phyloP scores from a whole-genome alignment of 1,140 invertebrate species.

The Lepidostoma basale region DNA sequence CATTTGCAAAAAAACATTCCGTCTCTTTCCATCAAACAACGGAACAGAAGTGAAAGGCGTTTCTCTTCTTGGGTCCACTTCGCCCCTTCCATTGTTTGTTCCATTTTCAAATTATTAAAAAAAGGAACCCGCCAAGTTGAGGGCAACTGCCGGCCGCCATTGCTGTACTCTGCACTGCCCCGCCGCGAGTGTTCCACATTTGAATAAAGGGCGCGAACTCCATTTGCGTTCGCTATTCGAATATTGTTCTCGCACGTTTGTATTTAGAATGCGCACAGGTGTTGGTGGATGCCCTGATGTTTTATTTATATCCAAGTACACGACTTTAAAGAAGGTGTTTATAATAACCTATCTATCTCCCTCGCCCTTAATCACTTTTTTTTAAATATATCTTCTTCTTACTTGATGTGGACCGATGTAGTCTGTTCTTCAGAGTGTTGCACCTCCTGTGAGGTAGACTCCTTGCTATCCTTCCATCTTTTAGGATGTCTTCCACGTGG shows the following conservation, averaged over 20 bases:
- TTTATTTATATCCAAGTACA: background rate
- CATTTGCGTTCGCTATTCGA: slow-evolving; percentile 6
- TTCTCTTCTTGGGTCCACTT: background rate
- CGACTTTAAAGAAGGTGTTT: background rate
- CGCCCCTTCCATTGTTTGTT: slow-evolving; percentile 8
- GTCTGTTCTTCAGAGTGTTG: no score
- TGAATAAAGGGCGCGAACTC: slow-evolving; percentile 18
- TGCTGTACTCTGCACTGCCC: background rate
- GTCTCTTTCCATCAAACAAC: slow-evolving; percentile 2
- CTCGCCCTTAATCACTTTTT: background rate
- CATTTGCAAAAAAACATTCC: slow-evolving; percentile 13
- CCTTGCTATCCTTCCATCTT: no score
- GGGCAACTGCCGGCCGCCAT: slow-evolving; percentile 22
- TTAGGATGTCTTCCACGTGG: no score
- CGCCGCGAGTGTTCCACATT: background rate
- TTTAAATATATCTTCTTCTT: no score
- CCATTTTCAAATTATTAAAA: slow-evolving; percentile 10
- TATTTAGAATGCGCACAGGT: background rate
- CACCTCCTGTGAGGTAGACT: no score
- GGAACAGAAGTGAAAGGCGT: background rate
- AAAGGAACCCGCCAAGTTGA: background rate
- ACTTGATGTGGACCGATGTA: no score
- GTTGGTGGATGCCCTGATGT: background rate
- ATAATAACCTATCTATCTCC: background rate
- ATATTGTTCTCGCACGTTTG: background rate